Conservation (phyloP, 1,140 invertebrate species). For the Aphelenchoides avenae region DNA sequence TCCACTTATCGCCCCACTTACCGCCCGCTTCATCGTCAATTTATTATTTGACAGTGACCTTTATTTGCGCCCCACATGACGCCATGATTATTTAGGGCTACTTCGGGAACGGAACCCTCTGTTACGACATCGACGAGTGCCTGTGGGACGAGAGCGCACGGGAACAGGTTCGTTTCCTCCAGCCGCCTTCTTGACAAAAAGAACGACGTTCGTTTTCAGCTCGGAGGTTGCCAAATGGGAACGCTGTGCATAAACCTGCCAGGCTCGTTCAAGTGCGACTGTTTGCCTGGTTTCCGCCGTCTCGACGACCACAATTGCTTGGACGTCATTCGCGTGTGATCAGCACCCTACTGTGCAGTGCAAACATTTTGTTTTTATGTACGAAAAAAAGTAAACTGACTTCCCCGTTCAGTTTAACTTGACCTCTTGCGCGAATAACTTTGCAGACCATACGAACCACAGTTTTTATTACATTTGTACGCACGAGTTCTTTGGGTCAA, state of each 20-base stretch:
- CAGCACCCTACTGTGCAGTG: too few species aligned
- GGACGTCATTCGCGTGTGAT: conserved; percentile 48
- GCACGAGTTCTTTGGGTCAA: too few species aligned
- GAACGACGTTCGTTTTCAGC: conserved; percentile 36
- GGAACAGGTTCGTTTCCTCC: too few species aligned
- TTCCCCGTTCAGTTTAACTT: too few species aligned
- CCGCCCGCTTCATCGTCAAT: too few species aligned
- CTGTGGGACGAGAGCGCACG: conserved; percentile 42
- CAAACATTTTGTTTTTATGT: too few species aligned
- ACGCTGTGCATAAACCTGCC: conserved; percentile 51
- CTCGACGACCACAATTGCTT: conserved; percentile 45
- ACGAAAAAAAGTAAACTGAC: too few species aligned
- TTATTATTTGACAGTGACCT: not conserved
- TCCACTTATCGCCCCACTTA: too few species aligned
- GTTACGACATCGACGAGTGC: conserved; percentile 51
- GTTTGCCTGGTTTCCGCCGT: conserved; percentile 46
- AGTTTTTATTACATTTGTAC: too few species aligned
- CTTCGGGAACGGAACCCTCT: conserved; percentile 47
- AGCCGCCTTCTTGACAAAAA: not conserved
- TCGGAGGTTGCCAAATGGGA: conserved; percentile 41
- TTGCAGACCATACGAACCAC: too few species aligned
- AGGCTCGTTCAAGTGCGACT: conserved; percentile 51
- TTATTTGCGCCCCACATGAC: not conserved
- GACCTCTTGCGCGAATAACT: too few species aligned
- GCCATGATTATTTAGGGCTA: conserved; percentile 35